Base-by-base conservation (phyloP, 1,140 invertebrate genomes). In the Chrysomallon squamiferum region DNA sequence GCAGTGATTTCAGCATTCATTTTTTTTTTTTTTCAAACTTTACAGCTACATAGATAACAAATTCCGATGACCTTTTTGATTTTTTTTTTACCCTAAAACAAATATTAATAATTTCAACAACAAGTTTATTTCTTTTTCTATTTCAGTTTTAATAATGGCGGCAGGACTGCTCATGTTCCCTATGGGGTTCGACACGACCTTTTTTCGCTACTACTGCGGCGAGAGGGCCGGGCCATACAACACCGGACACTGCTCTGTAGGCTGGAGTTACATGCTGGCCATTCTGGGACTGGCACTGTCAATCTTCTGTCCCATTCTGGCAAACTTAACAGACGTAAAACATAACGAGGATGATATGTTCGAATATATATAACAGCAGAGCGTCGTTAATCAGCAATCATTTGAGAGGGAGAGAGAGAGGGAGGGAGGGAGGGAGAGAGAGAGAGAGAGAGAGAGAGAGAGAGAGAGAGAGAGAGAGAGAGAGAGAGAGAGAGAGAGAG, bases 221-320 rank as follows among this genome's bases (percentile, higher is more conserved):
- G 38, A 67, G 13, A 59, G 72, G 0, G 69, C 75, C 4, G 69
- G 73, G 0, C 63, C 73, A 5, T 87, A 78, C 69, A 66, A 73
- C 25, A 57, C 77, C 1, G 84, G 84, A 7, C 72, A 77, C 54
- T 87, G 86, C 69, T 72, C 79, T 54, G 63, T 86, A 38, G 86
- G 86, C 27, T 87, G 86, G 83, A 81, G 80, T 29, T 86, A 86
- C 72, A 77, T 84, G 66, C 72, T 86, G 56, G 83, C 83, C 15
- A 77, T 86, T 20, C 81, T 86, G 49, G 78, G 79, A 54, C 77
- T 82, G 2, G 76, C 84, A 1, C 65, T 87, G 50, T 77, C 84
- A 29, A 74, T 86, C 30, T 87, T 86, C 68, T 86, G 85, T 67
- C 86, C 86, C 0, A 75, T 86, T 38, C 77, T 87, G 30, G 68